These are phyloP conservation scores for Ardeotis arabs DNA, from an alignment of 2,113 vertebrate genomes.

Conservation along the genomic window DNA sequence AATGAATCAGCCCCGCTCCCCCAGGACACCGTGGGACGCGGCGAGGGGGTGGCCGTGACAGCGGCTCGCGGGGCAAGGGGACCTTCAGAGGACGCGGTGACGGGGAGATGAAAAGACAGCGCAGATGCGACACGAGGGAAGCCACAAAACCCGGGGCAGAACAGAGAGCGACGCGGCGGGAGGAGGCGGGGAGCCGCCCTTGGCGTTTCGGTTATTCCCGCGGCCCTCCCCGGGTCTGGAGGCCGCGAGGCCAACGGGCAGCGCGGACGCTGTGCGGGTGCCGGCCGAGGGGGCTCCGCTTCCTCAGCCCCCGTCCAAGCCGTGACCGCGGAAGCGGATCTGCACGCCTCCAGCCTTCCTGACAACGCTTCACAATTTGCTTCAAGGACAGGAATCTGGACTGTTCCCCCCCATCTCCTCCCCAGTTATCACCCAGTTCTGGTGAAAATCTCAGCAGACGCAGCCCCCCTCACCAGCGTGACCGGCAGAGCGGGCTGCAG, in stretches of 20 bases:
- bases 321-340: neutral
- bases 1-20: constrained; percentile 69
- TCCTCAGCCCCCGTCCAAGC: neutral
- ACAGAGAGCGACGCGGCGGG: neutral
- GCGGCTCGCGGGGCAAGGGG: neutral
- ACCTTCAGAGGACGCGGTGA: neutral
- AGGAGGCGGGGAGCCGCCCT: neutral
- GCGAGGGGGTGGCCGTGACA: constrained; percentile 46
- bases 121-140: neutral
- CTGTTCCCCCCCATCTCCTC: neutral
- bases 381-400: neutral
- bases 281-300: neutral
- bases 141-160: neutral
- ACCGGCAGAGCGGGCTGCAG: neutral
- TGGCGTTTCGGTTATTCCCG: too few species aligned
- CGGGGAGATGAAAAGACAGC: neutral
- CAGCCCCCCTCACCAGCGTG: neutral
- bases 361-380: neutral
- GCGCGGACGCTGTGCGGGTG: rapidly evolving
- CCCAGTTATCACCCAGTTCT: neutral
- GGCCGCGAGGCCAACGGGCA: neutral
- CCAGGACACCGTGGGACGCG: constrained; percentile 36
- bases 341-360: neutral
- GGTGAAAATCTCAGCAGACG: neutral
- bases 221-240: neutral